A percentile compares a stretch with the other conserved stretches of the same genome.
phyloP scores from a whole-genome alignment of 2,113 vertebrate genomes.

The Pseudonaja textilis region DNA sequence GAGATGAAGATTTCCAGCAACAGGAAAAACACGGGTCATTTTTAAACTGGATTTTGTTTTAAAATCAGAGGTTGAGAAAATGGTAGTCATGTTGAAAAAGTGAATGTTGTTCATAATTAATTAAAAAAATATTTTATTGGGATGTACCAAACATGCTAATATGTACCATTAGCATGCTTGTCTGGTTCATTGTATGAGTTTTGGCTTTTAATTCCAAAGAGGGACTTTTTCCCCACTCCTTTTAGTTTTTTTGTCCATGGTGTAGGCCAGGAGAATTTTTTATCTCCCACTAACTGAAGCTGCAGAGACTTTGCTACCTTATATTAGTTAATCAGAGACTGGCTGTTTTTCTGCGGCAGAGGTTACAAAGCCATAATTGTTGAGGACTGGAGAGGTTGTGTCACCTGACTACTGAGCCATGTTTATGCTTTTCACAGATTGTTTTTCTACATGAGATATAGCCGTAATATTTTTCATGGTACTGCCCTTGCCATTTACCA shows the following conservation, averaged over 20 bases:
- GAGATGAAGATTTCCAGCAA: background rate
- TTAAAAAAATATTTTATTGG: background rate
- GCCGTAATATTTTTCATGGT: background rate
- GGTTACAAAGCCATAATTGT: background rate
- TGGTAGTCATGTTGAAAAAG: background rate
- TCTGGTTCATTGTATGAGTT: background rate
- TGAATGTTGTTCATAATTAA: background rate
- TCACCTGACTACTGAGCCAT: background rate
- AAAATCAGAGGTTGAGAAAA: background rate
- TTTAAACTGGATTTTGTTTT: background rate
- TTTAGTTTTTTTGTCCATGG: background rate
- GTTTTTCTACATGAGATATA: background rate
- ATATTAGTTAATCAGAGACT: background rate
- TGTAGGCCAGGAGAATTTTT: background rate
- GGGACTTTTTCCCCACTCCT: background rate
- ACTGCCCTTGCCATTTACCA: slow-evolving; percentile 21
- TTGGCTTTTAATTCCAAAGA: background rate
- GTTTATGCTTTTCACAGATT: background rate
- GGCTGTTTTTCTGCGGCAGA: background rate
- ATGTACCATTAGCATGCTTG: background rate
- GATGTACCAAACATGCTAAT: background rate
- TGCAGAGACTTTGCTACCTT: background rate
- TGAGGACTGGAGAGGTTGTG: background rate
- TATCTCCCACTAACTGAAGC: background rate
- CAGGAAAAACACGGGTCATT: background rate